phyloP scores from a whole-genome alignment of 2,797 vertebrate species.

The Chloroceryle inda region DNA sequence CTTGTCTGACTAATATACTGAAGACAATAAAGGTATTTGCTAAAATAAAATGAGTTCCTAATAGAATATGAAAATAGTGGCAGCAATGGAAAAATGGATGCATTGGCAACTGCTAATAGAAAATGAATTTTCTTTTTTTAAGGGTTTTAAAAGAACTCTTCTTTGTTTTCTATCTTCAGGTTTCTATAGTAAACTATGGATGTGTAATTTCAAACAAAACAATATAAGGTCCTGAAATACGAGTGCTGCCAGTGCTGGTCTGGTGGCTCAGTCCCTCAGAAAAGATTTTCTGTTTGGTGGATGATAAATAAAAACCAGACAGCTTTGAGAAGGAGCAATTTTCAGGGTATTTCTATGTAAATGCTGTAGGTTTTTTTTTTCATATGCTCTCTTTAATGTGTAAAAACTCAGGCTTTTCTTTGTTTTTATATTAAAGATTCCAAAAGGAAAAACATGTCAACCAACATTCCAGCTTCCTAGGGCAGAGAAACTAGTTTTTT shows the following conservation, averaged over 20 bases:
- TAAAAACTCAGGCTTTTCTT: slow-evolving; percentile 12
- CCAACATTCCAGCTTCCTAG: slow-evolving; percentile 89
- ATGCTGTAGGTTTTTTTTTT: not conserved
- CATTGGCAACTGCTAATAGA: not conserved
- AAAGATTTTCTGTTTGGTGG: not conserved
- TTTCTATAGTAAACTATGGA: not conserved
- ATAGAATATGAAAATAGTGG: not conserved
- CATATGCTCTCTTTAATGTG: not conserved
- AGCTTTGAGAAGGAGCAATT: not conserved
- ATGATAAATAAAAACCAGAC: not conserved
- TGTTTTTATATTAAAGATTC: slow-evolving; percentile 81
- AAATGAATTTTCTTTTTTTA: not conserved
- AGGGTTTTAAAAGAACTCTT: not conserved
- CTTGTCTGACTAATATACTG: slow-evolving; percentile 84
- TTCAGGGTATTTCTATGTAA: not conserved
- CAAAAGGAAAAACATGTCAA: slow-evolving; percentile 90
- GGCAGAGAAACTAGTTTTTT: slow-evolving; percentile 89
- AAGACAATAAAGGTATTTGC: slow-evolving; percentile 86
- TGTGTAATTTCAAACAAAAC: not conserved
- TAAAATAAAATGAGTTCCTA: not conserved
- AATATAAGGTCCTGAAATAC: not conserved
- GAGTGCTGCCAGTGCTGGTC: not conserved
- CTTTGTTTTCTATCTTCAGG: not conserved
- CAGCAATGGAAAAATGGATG: not conserved
- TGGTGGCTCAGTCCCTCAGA: not conserved